Base-by-base conservation (phyloP, 1,140 invertebrate species). In the Brachionus calyciflorus region DNA sequence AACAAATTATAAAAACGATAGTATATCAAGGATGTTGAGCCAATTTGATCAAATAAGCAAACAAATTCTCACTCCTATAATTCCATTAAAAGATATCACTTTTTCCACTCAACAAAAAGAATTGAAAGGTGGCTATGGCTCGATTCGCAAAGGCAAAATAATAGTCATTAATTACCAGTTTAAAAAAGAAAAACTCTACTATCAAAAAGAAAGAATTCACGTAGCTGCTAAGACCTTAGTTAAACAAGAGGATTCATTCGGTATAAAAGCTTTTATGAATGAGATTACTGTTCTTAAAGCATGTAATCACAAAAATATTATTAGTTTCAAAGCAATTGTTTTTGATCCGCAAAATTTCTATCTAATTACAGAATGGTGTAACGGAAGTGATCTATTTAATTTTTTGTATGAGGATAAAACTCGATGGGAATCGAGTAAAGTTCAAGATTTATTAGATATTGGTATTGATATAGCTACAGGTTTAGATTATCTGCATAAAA, bases 241-340 rank as follows among this genome's bases (percentile, higher is more conserved):
- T 10, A 3, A 44, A 5, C 12, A 21, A 5, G 30, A 63, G 4
- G 19, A 44, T 26, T 24, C 5, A 14, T 65, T 65, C 21, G 2
- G 6, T 24, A 37, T 65, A 10, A 65, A 65, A 24, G 26, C 37
- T 17, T 44, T 65, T 12, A 3, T 65, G 0, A 65, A 65, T 44
- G 60, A 65, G 14, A 44, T 65, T 10, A 7, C 60, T 0, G 12
- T 65, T 21, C 4, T 65, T 3, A 65, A 44, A 44, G 19, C 12
- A 12, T 65, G 60, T 44, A 44, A 65, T 44, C 60, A 65, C 30
- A 37, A 65, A 12, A 65, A 65, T 4, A n/a, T 65, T 24, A 19
- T 65, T 14, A 65, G 19, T n/a, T 65, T 44, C 12, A 65, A 44
- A 41, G 60, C 37, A 12, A 37, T 65, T 6, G 37, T 44, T 7